Conservation (phyloP, 2,113 vertebrate species). For the Dendropsophus ebraccatus region DNA sequence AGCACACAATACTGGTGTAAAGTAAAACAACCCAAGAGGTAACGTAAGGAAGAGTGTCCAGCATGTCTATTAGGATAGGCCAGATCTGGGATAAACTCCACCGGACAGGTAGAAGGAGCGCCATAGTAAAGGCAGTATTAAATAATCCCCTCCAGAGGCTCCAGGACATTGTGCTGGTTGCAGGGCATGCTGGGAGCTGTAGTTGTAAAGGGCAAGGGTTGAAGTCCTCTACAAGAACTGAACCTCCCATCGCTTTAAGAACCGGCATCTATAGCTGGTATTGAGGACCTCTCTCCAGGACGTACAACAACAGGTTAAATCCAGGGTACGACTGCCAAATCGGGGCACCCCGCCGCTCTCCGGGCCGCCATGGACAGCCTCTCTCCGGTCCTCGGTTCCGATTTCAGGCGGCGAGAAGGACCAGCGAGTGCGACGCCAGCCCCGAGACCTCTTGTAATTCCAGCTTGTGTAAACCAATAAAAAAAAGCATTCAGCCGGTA, state of each 20-base stretch:
- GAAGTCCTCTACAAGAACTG: neutral
- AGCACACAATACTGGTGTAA: too few species aligned
- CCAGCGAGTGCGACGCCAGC: slow-evolving; percentile 63
- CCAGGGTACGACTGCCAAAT: neutral
- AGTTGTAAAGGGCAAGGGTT: neutral
- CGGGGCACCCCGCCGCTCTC: neutral
- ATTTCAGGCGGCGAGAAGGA: slow-evolving; percentile 62
- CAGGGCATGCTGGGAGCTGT: too few species aligned
- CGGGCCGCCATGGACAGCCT: neutral
- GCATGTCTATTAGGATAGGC: too few species aligned
- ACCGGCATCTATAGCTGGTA: neutral
- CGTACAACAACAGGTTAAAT: neutral
- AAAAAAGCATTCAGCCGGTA: slow-evolving; percentile 67
- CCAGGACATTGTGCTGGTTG: too few species aligned
- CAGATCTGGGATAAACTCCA: too few species aligned
- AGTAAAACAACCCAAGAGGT: too few species aligned
- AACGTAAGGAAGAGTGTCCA: too few species aligned
- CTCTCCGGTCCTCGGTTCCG: slow-evolving; percentile 58
- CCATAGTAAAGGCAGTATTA: too few species aligned
- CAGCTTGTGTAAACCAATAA: slow-evolving; percentile 72
- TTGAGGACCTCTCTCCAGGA: neutral
- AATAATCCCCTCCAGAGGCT: too few species aligned
- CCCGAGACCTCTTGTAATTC: slow-evolving; percentile 65
- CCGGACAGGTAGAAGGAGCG: too few species aligned
- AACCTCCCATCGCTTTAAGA: neutral